Evolutionary conservation across 2,797 vertebrate species (phyloP).

Genomic region (Pseudocheirus occidentalis): DNA sequence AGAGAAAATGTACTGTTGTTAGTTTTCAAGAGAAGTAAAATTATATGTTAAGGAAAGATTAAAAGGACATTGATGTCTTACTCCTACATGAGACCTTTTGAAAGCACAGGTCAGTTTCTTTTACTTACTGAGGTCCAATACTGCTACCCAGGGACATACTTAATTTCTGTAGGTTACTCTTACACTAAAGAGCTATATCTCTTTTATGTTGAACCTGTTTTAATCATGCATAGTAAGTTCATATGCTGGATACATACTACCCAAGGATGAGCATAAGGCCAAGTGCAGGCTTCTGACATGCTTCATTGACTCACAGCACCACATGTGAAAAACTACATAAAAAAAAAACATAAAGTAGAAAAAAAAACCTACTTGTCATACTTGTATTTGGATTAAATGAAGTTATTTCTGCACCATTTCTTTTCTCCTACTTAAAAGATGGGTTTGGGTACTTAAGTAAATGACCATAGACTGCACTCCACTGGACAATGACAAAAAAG

Average conservation of each 20-base stretch:
- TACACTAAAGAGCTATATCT: background rate
- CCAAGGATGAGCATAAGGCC: background rate
- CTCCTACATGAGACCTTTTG: constrained; percentile 51
- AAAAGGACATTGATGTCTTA: constrained; percentile 58
- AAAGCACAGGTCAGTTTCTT: constrained; percentile 74
- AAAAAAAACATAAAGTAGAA: constrained; percentile 70
- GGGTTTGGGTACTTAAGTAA: constrained; percentile 62
- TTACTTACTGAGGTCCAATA: constrained; percentile 79
- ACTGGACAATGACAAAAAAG: constrained; percentile 53
- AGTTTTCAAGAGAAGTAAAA: constrained; percentile 70
- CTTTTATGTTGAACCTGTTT: constrained; percentile 1
- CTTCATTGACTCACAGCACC: constrained; percentile 54
- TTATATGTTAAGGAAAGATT: constrained; percentile 61
- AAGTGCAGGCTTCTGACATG: constrained; percentile 49
- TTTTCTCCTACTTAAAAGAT: constrained; percentile 67
- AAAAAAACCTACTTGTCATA: constrained; percentile 69
- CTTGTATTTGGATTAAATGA: constrained; percentile 65
- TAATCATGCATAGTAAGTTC: constrained; percentile 33
- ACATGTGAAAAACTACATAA: constrained; percentile 54
- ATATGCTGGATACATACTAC: constrained; percentile 45
- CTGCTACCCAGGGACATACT: constrained; percentile 67
- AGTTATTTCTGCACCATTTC: constrained; percentile 59
- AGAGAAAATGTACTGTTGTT: constrained; percentile 60
- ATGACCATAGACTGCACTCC: constrained; percentile 55
- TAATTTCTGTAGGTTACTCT: constrained; percentile 62